Conservation (phyloP, 2,113 vertebrate genomes). For the Phrynosoma blainvillii region DNA sequence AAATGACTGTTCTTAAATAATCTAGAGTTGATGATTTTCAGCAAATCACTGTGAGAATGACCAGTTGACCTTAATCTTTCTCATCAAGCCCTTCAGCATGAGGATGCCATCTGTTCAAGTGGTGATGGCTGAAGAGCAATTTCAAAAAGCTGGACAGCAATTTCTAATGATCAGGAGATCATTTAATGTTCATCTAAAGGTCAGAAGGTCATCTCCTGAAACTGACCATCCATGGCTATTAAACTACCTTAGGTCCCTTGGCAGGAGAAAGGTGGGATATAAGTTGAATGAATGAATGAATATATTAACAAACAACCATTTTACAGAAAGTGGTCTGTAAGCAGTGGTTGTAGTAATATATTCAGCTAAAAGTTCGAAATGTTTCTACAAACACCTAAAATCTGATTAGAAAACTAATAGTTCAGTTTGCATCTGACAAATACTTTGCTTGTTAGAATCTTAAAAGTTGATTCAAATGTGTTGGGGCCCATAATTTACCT, state of each 20-base stretch:
- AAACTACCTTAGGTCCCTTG: no score
- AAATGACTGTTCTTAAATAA: background rate
- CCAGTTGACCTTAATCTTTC: background rate
- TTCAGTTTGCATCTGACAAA: background rate
- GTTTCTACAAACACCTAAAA: background rate
- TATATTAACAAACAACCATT: background rate
- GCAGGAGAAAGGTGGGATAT: no score
- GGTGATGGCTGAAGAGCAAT: background rate
- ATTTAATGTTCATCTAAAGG: background rate
- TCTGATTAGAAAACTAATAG: conserved; percentile 9
- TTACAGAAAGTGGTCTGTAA: background rate
- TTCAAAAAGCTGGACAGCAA: background rate
- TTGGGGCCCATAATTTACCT: background rate
- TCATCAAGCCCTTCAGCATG: background rate
- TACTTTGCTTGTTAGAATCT: fast-evolving
- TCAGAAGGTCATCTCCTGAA: background rate
- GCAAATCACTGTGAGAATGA: background rate
- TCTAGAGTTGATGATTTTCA: background rate
- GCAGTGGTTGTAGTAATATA: fast-evolving
- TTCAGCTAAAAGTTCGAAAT: background rate
- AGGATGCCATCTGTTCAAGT: background rate
- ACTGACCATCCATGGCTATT: background rate
- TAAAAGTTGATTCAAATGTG: conserved; percentile 6
- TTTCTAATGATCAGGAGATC: background rate
- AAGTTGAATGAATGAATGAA: no score